A percentile compares a stretch with the other conserved stretches of the same genome.
These are phyloP conservation scores for Calidris pygmaea DNA, from an alignment of 2,113 vertebrate genomes.

Conservation along the genomic window DNA sequence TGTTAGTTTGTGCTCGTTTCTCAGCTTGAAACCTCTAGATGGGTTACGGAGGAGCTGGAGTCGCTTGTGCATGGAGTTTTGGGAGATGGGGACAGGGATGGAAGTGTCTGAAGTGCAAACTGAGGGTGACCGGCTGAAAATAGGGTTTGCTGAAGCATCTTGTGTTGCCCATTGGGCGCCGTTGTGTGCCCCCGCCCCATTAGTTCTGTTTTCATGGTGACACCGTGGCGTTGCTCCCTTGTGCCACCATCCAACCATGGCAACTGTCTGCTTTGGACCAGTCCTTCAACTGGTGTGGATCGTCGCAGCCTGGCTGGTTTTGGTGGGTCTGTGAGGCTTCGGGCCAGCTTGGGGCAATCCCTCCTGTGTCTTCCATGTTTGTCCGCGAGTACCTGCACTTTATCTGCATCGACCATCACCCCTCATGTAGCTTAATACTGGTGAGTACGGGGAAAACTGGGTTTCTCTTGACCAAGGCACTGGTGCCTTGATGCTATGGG, in stretches of 20 bases:
- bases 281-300: neutral
- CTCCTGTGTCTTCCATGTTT: accelerated
- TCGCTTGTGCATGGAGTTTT: accelerated
- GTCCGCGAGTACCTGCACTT: accelerated
- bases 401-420: accelerated
- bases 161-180: accelerated
- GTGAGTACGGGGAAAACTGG: neutral
- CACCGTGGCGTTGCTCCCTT: accelerated
- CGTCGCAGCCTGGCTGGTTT: neutral
- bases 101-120: neutral
- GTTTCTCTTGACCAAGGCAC: neutral
- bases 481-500: neutral
- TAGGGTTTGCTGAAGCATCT: neutral
- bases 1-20: neutral
- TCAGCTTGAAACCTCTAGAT: neutral
- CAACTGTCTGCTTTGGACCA: neutral
- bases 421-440: accelerated
- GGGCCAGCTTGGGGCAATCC: neutral
- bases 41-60: neutral
- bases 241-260: too few species aligned
- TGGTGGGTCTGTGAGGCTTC: neutral
- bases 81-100: accelerated
- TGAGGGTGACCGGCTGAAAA: neutral
- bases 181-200: accelerated
- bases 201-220: accelerated